These are phyloP conservation scores for Acinonyx jubatus DNA, from an alignment of 2,113 vertebrate genomes.

Conservation along the genomic window DNA sequence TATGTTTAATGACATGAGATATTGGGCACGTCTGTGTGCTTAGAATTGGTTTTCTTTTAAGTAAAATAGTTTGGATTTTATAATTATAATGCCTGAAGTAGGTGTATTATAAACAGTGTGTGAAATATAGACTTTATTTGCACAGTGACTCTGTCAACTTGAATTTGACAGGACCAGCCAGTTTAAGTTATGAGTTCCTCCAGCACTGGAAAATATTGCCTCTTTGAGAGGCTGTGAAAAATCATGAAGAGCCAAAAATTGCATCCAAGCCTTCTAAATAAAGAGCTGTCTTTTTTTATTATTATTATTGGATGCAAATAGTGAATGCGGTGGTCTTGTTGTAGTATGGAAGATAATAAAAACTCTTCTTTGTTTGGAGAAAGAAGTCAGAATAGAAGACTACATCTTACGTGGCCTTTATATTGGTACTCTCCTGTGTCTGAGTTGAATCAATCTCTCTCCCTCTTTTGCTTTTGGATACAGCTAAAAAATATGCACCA, in stretches of 20 bases:
- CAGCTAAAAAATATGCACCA: neutral
- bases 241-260: neutral
- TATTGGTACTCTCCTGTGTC: neutral
- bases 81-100: constrained; percentile 50
- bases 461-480: neutral
- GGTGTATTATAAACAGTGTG: constrained; percentile 41
- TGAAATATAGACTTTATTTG: constrained; percentile 63
- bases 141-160: constrained; percentile 43
- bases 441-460: neutral
- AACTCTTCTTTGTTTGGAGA: neutral
- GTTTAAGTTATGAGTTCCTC: constrained; percentile 53
- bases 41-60: constrained; percentile 54
- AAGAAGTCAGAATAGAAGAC: neutral
- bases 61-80: constrained; percentile 72
- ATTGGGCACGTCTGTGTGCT: neutral
- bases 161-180: constrained; percentile 67
- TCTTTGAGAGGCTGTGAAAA: constrained; percentile 59
- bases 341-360: neutral
- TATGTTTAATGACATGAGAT: neutral
- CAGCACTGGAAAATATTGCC: neutral
- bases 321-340: neutral
- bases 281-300: neutral
- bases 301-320: neutral
- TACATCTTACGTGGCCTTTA: neutral
- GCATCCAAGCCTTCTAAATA: constrained; percentile 53